Percentiles rank a stretch among this genome's conserved stretches.
Evolutionary conservation across 2,797 vertebrate species (phyloP).

Genomic region (Sebastes hubbsi): DNA sequence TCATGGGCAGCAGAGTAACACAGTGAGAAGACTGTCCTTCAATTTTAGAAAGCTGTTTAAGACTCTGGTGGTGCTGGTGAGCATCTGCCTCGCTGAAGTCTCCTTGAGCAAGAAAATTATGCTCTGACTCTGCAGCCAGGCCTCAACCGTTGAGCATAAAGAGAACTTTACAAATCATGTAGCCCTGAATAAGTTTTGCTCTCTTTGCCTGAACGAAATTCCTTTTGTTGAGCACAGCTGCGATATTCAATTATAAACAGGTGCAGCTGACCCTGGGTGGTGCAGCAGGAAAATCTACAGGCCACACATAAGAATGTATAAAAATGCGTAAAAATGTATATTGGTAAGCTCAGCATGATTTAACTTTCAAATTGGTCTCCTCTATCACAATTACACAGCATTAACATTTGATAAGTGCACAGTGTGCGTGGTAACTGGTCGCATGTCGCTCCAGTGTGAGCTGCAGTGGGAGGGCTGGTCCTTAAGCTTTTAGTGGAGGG

Average conservation of each 20-base stretch:
- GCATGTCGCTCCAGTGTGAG: background rate
- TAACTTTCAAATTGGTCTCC: constrained; percentile 13
- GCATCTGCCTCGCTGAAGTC: constrained; percentile 29
- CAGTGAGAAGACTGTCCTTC: constrained; percentile 20
- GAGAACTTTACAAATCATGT: constrained; percentile 5
- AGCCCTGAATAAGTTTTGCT: background rate
- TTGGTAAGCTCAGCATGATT: background rate
- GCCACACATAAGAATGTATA: background rate
- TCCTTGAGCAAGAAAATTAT: constrained; percentile 45
- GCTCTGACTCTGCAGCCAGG: constrained; percentile 3
- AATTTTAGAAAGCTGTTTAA: constrained; percentile 16
- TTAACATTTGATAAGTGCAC: constrained; percentile 13
- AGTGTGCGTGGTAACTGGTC: background rate
- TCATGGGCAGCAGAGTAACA: constrained; percentile 17
- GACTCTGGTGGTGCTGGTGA: constrained; percentile 18
- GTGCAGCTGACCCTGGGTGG: background rate
- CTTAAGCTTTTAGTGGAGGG: constrained; percentile 8
- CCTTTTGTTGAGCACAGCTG: background rate
- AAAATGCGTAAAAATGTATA: background rate
- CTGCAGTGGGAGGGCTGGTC: background rate
- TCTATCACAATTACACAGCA: constrained; percentile 1
- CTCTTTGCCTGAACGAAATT: background rate
- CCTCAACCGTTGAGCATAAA: background rate
- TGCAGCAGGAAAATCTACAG: background rate
- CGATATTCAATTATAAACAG: constrained; percentile 11